Base-by-base conservation (phyloP, 2,888 invertebrate species). In the Tortricodes alternella region DNA sequence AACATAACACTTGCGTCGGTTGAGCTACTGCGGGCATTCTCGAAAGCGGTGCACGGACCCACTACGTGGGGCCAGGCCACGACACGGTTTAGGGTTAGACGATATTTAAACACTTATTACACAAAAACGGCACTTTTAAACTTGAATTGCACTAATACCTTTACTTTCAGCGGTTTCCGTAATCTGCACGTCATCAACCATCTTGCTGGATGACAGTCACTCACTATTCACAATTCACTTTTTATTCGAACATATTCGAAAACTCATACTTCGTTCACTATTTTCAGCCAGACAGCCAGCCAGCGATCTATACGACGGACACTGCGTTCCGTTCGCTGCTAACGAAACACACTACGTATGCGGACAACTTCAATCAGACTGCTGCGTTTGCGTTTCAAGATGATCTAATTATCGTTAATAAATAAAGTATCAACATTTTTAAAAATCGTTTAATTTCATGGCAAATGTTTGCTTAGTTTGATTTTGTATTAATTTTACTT, bases 21-120 rank as follows among this genome's bases (percentile, higher is more conserved):
- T 80, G 77, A 75, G 71, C 78, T 78, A 79, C 75, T 83, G 81
- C 79, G 80, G 89, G 84, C 83, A 80, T 89, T 86, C 83, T 86
- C 83, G 83, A 88, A 88, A 84, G 80, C 83, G 72, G 77, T 76
- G 77, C 80, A 83, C 80, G 76, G 82, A 78, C 74, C 78, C 83
- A 81, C 83, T 84, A 86, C 89, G 89, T 89, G 90, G 86, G 89
- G 88, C 89, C 90, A 86, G 89, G 88, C 89, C 90, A 86, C 89
- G 90, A 88, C 87, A 85, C 85, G 84, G 73, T 83, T 85, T 87
- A 81, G 88, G 89, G 89, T 89, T 89, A 89, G 87, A 84, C 83
- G 76, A 81, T 78, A 60, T 83, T 78, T 80, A 78, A 85, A 81
- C 86, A 87, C 88, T 85, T 82, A 82, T 80, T 79, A 78, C 88